Evolutionary conservation across 2,888 invertebrate species (phyloP).

Genomic region (Unio delphinus): DNA sequence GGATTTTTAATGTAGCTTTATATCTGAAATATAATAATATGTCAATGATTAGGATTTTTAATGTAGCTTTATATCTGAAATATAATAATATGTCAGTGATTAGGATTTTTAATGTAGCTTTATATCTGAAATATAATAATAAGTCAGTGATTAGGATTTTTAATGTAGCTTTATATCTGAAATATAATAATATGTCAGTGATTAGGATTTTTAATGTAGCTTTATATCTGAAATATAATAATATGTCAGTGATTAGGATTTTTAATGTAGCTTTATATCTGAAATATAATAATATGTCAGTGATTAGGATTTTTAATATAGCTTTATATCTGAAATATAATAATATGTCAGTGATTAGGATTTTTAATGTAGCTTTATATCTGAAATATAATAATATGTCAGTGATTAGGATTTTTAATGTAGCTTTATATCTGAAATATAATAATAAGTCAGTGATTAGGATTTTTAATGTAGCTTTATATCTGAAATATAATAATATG

Average conservation of each 20-base stretch:
- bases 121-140: slow-evolving; percentile 25
- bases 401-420: neutral
- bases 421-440: slow-evolving; percentile 27
- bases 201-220: neutral
- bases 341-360: neutral
- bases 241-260: neutral
- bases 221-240: slow-evolving; percentile 25
- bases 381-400: slow-evolving; percentile 18
- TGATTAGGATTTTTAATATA: neutral
- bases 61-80: slow-evolving; percentile 30
- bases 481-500: slow-evolving; percentile 22
- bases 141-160: neutral
- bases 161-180: slow-evolving; percentile 29
- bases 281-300: slow-evolving; percentile 5
- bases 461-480: slow-evolving; percentile 9
- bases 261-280: slow-evolving; percentile 26
- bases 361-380: slow-evolving; percentile 16
- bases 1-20: slow-evolving; percentile 9
- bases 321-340: slow-evolving; percentile 25
- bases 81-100: neutral
- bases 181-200: slow-evolving; percentile 1
- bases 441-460: neutral
- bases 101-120: slow-evolving; percentile 1
- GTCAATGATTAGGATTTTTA: neutral
- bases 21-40: slow-evolving; percentile 23